Percentiles rank a stretch among this genome's conserved stretches.
Evolutionary conservation across 1,140 invertebrate species (phyloP).

Genomic region (Zaprionus ghesquierei): DNA sequence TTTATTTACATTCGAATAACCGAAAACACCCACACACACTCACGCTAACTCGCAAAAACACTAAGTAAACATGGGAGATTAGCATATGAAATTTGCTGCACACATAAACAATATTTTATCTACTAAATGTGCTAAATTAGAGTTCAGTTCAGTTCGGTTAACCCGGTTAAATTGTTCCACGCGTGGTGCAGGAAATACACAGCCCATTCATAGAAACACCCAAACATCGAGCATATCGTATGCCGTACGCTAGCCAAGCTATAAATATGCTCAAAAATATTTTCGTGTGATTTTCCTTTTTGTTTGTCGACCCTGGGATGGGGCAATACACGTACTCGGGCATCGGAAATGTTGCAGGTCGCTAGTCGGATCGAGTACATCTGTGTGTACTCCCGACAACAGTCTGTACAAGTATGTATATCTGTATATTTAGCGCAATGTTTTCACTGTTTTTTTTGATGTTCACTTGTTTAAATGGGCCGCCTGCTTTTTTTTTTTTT

Average conservation of each 20-base stretch:
- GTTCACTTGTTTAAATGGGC: slow-evolving; percentile 46
- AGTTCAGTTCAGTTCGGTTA: not conserved
- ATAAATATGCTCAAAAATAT: slow-evolving; percentile 36
- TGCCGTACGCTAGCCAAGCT: not conserved
- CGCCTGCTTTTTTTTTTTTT: slow-evolving; percentile 25
- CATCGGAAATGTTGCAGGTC: slow-evolving; percentile 3
- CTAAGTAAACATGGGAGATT: not conserved
- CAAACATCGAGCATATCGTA: not conserved
- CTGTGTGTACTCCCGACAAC: slow-evolving; percentile 44
- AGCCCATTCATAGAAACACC: slow-evolving; percentile 38
- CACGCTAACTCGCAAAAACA: not conserved
- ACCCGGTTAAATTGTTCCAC: not conserved
- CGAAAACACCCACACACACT: not conserved
- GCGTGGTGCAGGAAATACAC: slow-evolving; percentile 3
- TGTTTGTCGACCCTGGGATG: not conserved
- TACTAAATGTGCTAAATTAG: not conserved
- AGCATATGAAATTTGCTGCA: not conserved
- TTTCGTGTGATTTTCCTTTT: slow-evolving; percentile 30
- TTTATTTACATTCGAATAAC: not conserved
- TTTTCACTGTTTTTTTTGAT: slow-evolving; percentile 22
- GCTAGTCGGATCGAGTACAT: slow-evolving; percentile 35
- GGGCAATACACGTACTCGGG: slow-evolving; percentile 1
- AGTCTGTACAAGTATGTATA: too few species aligned
- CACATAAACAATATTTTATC: not conserved
- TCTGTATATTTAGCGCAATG: slow-evolving; percentile 70